Conservation (phyloP, 1,140 invertebrate species). For the Phymorhynchus buccinoides region DNA sequence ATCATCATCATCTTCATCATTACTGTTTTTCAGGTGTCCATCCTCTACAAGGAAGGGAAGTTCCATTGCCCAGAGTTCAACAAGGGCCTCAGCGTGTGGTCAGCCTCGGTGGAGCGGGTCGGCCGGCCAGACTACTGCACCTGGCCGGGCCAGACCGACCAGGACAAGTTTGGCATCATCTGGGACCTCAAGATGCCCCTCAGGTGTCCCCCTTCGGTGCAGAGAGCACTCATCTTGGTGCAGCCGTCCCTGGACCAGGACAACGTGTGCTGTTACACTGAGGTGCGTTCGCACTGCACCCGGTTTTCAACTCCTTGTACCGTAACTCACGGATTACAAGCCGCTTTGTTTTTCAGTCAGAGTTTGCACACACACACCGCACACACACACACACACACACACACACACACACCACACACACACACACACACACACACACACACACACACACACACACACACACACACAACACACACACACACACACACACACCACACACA, state of each 20-base stretch:
- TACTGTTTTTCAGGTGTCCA: neutral
- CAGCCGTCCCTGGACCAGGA: slow-evolving; percentile 7
- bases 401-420: too few relatives aligned
- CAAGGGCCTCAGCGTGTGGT: slow-evolving; percentile 12
- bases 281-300: too few relatives aligned
- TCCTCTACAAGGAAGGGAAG: neutral
- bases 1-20: too few relatives aligned
- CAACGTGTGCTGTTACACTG: slow-evolving; percentile 7
- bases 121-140: neutral
- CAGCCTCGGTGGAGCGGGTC: neutral
- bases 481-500: too few relatives aligned
- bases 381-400: too few relatives aligned
- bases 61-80: neutral
- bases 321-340: too few relatives aligned
- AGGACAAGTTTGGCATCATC: slow-evolving; percentile 7
- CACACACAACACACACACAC: too few relatives aligned
- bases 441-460: too few relatives aligned
- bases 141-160: neutral
- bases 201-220: neutral
- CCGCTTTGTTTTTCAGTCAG: too few relatives aligned
- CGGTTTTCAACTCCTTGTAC: too few relatives aligned
- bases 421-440: too few relatives aligned
- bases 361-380: too few relatives aligned
- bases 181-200: slow-evolving; percentile 5
- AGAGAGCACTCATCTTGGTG: slow-evolving; percentile 24